These are phyloP conservation scores for Centrocercus urophasianus DNA, from an alignment of 2,113 vertebrate genomes.

Conservation along the genomic window DNA sequence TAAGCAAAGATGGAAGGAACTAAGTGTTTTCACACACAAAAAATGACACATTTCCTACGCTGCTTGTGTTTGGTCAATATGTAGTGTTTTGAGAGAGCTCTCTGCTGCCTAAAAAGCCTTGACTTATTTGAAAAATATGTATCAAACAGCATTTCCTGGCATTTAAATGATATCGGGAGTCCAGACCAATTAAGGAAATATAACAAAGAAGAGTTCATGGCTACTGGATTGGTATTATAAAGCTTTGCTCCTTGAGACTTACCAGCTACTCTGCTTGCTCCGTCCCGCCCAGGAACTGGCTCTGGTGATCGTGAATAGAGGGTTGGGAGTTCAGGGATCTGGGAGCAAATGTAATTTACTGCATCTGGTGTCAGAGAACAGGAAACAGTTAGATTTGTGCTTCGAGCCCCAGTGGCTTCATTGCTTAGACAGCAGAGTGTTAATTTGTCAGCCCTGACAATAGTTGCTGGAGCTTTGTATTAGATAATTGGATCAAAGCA, in stretches of 20 bases:
- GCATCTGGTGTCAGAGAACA: conserved; percentile 84
- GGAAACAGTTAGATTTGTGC: conserved; percentile 78
- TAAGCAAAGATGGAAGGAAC: not conserved
- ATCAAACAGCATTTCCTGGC: conserved; percentile 22
- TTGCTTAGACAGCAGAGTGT: conserved; percentile 83
- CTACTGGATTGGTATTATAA: conserved; percentile 52
- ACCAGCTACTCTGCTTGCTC: conserved; percentile 82
- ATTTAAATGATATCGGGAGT: conserved; percentile 21
- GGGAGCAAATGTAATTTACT: conserved; percentile 85
- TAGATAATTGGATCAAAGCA: conserved; percentile 77
- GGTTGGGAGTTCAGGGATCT: conserved; percentile 82
- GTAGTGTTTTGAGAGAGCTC: not conserved
- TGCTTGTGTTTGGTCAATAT: not conserved
- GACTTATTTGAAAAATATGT: not conserved
- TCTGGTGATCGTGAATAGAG: conserved; percentile 79
- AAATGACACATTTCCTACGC: not conserved
- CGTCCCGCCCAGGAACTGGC: conserved; percentile 76
- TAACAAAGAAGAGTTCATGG: conserved; percentile 48
- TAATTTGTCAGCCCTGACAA: conserved; percentile 77
- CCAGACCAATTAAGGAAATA: conserved; percentile 21
- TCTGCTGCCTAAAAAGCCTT: conserved; percentile 14
- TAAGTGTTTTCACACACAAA: not conserved
- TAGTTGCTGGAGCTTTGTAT: conserved; percentile 67
- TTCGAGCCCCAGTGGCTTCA: conserved; percentile 61
- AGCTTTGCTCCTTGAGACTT: conserved; percentile 77